Base-by-base conservation (phyloP, 1,140 invertebrate species). In the Brachionus rotundiformis region DNA sequence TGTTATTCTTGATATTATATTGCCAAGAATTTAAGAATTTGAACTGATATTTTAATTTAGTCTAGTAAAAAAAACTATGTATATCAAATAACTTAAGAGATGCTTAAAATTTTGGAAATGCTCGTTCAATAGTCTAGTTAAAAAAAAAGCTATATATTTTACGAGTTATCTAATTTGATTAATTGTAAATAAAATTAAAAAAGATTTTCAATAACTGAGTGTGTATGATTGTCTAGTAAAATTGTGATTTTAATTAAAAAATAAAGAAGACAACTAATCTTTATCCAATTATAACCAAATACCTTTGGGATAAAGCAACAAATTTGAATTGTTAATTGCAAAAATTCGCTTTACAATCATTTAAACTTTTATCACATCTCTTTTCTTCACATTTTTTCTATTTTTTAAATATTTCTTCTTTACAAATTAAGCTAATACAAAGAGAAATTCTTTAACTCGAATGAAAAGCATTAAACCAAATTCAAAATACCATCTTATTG, bases 191-290 rank as follows among this genome's bases (percentile, higher is more conserved):
- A 1, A 54, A 54, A 8, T 54, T 19, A 54, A 54, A 8, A 23
- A 54, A 54, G 47, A 54, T 54, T 54, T 54, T 54, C 1, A 54
- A 16, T 54, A n/a, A n/a, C 19, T 41, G 39, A 41, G 39, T 41
- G 4, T 41, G 13, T 39, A 39, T 39, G 13, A 11, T 39, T 39
- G 36, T 39, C 36, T 7, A 39, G 7, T 11, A 39, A 39, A n/a
- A n/a, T n/a, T n/a, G n/a, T 41, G 11, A 54, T 54, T 54, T 54
- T 54, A 54, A 54, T 54, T 54, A 54, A 54, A n/a, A 39, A 54
- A 49, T 49, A 49, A 54, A 54, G 19, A 54, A 54, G 7, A 54
- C 19, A 54, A 54, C 47, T 54, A 54, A 54, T 54, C 47, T 54
- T 19, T 54, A 19, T 54, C n/a, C 47, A 8, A 54, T 54, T 54